Evolutionary conservation across 2,113 vertebrate genomes (phyloP).

Genomic region (Thoracochromis brauschi): DNA sequence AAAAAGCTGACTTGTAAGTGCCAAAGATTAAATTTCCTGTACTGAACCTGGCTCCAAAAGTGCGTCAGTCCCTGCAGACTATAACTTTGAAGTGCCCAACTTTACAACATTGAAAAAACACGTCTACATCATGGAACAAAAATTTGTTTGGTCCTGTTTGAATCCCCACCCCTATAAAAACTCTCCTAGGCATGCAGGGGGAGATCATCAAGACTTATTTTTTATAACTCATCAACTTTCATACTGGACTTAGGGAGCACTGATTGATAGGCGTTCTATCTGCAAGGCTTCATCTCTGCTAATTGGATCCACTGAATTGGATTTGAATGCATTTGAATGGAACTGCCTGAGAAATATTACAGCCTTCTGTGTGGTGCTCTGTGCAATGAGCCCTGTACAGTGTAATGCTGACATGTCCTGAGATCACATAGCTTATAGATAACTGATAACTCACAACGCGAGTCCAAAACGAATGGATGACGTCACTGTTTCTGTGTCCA

Average conservation of each 20-base stretch:
- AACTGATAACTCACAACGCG: background rate
- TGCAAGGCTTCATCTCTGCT: background rate
- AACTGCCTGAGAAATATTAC: background rate
- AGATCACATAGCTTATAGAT: background rate
- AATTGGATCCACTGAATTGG: background rate
- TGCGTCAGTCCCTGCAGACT: background rate
- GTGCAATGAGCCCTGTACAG: background rate
- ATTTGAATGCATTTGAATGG: background rate
- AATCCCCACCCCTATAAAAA: background rate
- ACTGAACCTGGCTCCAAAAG: background rate
- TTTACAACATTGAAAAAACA: background rate
- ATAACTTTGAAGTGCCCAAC: background rate
- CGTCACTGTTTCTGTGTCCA: background rate
- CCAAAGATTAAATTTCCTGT: background rate
- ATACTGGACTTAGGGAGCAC: background rate
- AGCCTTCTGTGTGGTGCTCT: background rate
- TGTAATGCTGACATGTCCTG: background rate
- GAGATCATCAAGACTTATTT: background rate
- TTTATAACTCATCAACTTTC: background rate
- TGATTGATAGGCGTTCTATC: background rate
- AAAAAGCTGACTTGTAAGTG: background rate
- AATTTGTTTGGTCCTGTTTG: background rate
- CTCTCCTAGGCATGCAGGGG: background rate
- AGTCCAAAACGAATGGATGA: background rate
- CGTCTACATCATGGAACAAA: background rate